Evolutionary conservation across 2,797 vertebrate species (phyloP).

Genomic region (Gambusia yucatana): DNA sequence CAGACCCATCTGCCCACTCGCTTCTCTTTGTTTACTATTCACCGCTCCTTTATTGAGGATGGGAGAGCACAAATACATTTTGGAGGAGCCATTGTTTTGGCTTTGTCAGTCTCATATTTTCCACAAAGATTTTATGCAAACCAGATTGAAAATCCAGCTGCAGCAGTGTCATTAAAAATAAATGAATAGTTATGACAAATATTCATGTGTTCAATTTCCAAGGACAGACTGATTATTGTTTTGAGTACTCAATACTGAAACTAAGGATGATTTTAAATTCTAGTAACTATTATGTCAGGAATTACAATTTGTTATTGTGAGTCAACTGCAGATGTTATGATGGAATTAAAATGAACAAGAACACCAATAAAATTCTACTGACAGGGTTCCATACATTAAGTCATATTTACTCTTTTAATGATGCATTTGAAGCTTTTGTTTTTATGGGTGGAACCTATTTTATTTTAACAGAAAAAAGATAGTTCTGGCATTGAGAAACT

Average conservation of each 20-base stretch:
- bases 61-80: conserved; percentile 43
- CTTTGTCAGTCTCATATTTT: conserved; percentile 70
- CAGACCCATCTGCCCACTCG: conserved; percentile 43
- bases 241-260: neutral
- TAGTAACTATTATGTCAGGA: neutral
- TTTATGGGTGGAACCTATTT: neutral
- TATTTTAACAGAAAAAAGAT: neutral
- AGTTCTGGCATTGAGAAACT: neutral
- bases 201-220: neutral
- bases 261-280: neutral
- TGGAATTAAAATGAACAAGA: neutral
- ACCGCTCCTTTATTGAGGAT: conserved; percentile 41
- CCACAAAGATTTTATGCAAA: conserved; percentile 54
- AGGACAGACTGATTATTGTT: neutral
- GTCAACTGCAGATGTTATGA: neutral
- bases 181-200: conserved; percentile 15
- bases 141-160: conserved; percentile 34
- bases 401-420: neutral
- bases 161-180: conserved; percentile 25
- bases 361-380: neutral
- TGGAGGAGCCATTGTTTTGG: conserved; percentile 66
- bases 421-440: neutral
- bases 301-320: neutral
- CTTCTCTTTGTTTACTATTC: conserved; percentile 61
- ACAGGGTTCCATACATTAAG: neutral